Evolutionary conservation across 2,888 invertebrate genomes (phyloP).

Genomic region (Brachycybe producta): DNA sequence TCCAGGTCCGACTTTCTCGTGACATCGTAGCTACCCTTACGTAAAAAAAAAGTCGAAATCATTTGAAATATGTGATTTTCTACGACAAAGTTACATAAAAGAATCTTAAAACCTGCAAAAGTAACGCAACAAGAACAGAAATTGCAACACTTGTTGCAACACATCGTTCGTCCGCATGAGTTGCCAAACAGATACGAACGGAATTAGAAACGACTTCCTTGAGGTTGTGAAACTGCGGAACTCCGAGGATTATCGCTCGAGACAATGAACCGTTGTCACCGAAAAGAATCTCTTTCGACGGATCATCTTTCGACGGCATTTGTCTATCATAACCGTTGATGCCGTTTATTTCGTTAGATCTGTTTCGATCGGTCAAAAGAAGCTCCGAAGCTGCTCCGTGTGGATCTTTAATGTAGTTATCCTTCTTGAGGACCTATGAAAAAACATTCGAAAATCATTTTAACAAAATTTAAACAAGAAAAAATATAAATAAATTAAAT

Average conservation of each 20-base stretch:
- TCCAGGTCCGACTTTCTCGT: background rate
- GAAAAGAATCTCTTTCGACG: background rate
- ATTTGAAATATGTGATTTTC: background rate
- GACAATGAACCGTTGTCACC: conserved; percentile 16
- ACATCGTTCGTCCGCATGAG: conserved; percentile 31
- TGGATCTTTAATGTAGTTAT: conserved; percentile 5
- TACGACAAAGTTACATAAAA: background rate
- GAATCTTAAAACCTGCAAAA: conserved; percentile 26
- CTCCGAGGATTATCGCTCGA: conserved; percentile 17
- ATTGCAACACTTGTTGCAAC: conserved; percentile 30
- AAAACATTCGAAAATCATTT: background rate
- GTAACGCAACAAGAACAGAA: conserved; percentile 29
- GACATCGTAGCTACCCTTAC: background rate
- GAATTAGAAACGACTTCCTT: conserved; percentile 26
- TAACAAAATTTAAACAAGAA: background rate
- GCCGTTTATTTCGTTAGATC: background rate
- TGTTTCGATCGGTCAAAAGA: background rate
- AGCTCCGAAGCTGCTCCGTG: conserved; percentile 4
- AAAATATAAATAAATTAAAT: too few relatives aligned
- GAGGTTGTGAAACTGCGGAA: conserved; percentile 25
- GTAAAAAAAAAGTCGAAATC: background rate
- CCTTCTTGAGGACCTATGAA: conserved; percentile 10
- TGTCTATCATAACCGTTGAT: background rate
- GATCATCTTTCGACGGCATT: background rate
- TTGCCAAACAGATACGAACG: conserved; percentile 29